Percentiles rank a stretch among this genome's conserved stretches.
These are phyloP conservation scores for Epistrophella euchroma DNA, from an alignment of 2,888 invertebrate species.

Conservation along the genomic window DNA sequence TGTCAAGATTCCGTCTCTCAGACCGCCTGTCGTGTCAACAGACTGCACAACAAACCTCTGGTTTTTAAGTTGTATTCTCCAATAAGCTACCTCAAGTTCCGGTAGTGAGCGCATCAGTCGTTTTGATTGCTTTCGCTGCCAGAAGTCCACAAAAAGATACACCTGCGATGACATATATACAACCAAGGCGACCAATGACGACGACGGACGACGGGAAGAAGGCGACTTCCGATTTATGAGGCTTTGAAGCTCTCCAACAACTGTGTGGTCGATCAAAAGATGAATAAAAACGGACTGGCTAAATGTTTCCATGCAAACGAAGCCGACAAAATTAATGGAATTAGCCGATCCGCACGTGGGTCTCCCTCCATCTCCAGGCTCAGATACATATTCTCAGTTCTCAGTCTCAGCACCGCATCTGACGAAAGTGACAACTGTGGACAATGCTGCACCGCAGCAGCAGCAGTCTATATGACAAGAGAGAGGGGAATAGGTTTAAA, in stretches of 20 bases:
- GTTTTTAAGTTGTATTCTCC: not conserved
- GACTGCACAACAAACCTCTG: conserved; percentile 25
- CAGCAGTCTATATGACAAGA: not conserved
- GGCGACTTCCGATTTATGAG: conserved; percentile 16
- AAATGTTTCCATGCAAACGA: conserved; percentile 36
- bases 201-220: not conserved
- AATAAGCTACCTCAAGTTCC: conserved; percentile 59
- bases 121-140: conserved; percentile 1
- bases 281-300: conserved; percentile 43
- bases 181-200: not conserved
- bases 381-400: conserved; percentile 7
- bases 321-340: conserved; percentile 59
- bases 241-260: not conserved
- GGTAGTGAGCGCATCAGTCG: conserved; percentile 46
- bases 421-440: conserved; percentile 26
- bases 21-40: conserved; percentile 44
- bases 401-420: not conserved
- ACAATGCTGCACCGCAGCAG: not conserved
- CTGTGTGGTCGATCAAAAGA: conserved; percentile 27
- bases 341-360: conserved; percentile 53
- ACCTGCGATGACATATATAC: not conserved
- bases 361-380: not conserved
- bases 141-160: conserved; percentile 24
- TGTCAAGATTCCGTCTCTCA: conserved; percentile 56
- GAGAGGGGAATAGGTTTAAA: conserved; percentile 4